Conservation (phyloP, 2,797 vertebrate species). For the Sebastes diaconus region DNA sequence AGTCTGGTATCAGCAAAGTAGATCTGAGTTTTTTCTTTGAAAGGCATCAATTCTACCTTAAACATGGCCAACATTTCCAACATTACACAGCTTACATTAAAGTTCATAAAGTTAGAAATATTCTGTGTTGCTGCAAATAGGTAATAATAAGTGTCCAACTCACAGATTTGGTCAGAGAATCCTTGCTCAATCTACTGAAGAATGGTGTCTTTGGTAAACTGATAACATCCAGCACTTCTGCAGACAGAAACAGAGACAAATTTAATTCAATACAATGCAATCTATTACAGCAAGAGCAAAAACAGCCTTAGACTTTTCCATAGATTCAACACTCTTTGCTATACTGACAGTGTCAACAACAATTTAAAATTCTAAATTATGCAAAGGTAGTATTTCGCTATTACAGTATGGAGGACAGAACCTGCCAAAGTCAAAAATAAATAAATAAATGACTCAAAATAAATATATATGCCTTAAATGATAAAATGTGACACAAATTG, state of each 20-base stretch:
- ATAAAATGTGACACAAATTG: no score
- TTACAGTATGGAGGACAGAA: no score
- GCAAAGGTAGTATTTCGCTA: background rate
- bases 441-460: no score
- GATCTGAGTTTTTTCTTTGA: background rate
- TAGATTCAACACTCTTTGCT: background rate
- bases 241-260: slow-evolving; percentile 17
- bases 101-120: background rate
- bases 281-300: background rate
- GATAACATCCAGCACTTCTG: slow-evolving; percentile 60
- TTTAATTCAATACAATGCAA: background rate
- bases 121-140: background rate
- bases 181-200: slow-evolving; percentile 69
- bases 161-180: slow-evolving; percentile 67
- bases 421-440: no score
- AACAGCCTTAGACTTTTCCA: background rate
- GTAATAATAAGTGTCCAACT: slow-evolving; percentile 47
- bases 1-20: background rate
- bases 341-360: background rate
- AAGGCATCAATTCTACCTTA: background rate
- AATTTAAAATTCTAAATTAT: background rate
- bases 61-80: background rate
- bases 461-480: no score
- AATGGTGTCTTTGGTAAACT: slow-evolving; percentile 75
- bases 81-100: background rate